Evolutionary conservation across 2,888 invertebrate species (phyloP).

Genomic region (Hydrotaea diabolus): DNA sequence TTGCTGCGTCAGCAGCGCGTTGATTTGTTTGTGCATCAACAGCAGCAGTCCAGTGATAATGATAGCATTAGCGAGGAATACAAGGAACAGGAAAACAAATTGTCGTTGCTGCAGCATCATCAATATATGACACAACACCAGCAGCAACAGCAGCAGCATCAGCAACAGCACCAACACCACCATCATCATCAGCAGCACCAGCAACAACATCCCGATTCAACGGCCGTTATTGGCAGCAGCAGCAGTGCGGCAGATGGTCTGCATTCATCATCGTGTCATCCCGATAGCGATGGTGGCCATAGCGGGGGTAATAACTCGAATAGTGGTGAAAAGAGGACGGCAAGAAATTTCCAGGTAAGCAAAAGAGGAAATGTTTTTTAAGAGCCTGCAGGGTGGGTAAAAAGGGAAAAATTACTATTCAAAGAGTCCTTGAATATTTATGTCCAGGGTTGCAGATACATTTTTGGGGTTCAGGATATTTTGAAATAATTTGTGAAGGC

Average conservation of each 20-base stretch:
- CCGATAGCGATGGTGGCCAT: constrained; percentile 63
- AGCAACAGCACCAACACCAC: constrained; percentile 68
- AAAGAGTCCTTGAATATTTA: too few relatives aligned
- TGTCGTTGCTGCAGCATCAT: constrained; percentile 61
- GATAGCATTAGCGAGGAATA: constrained; percentile 70
- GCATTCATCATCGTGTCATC: constrained; percentile 73
- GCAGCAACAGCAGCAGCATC: constrained; percentile 63
- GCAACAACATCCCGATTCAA: constrained; percentile 80
- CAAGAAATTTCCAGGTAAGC: constrained; percentile 66
- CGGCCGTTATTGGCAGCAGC: constrained; percentile 71
- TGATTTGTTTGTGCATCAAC: constrained; percentile 71
- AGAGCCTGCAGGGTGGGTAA: neutral
- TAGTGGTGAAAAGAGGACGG: constrained; percentile 58
- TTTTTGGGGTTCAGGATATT: neutral
- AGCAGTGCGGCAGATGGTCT: constrained; percentile 74
- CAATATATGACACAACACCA: constrained; percentile 55
- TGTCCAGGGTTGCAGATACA: neutral
- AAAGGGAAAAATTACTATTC: neutral
- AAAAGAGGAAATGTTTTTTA: neutral
- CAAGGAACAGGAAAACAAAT: constrained; percentile 62
- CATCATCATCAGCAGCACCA: constrained; percentile 68
- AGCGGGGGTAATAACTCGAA: constrained; percentile 51
- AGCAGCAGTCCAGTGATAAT: constrained; percentile 75
- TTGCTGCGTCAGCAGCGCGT: constrained; percentile 71
- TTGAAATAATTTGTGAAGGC: too few relatives aligned